Base-by-base conservation (phyloP, 2,888 invertebrate genomes). In the Xestobium rufovillosum region DNA sequence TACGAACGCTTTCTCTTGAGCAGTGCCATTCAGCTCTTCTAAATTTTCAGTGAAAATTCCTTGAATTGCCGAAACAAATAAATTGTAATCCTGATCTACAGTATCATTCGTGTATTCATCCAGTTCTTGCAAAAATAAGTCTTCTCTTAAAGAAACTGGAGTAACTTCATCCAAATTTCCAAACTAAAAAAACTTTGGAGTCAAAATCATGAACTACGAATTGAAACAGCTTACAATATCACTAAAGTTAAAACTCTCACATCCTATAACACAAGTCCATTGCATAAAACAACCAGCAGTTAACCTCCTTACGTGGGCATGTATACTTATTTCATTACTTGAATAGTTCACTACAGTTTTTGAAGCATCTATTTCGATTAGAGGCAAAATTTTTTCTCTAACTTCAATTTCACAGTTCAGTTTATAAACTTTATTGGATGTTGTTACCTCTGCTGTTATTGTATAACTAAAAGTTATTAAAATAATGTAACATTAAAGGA, bases 21-120 rank as follows among this genome's bases (percentile, higher is more conserved):
- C 14, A 28, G 40, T 42, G n/a, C 42, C 40, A 14, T 34, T 34
- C 6, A 44, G 26, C n/a, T 42, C 44, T 3, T 15, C 10, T 42
- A 41, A 44, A 3, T 8, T n/a, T 2, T 25, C 38, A 35, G 14
- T 8, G 6, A 8, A 28, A 6, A 26, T 11, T 34, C 34, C 36
- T 8, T 15, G 4, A 6, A 38, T 19, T 16, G 42, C 36, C 2
- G 44, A 40, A 17, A 44, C 38, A 9, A 37, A 10, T 17, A 44
- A 38, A 28, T 38, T 23, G 34, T 30, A 31, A 14, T 32, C 31
- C 25, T 16, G 38, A 12, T 37, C 38, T 3, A 38, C 16, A 1
- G 42, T 44, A 3, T 23, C 42, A 16, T 44, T 40, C 14, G 17
- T 40, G 19, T 28, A 44, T 12, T 42, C 44, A 27, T 44, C 38